Conservation (phyloP, 2,888 invertebrate species). For the Synergus japonicus region DNA sequence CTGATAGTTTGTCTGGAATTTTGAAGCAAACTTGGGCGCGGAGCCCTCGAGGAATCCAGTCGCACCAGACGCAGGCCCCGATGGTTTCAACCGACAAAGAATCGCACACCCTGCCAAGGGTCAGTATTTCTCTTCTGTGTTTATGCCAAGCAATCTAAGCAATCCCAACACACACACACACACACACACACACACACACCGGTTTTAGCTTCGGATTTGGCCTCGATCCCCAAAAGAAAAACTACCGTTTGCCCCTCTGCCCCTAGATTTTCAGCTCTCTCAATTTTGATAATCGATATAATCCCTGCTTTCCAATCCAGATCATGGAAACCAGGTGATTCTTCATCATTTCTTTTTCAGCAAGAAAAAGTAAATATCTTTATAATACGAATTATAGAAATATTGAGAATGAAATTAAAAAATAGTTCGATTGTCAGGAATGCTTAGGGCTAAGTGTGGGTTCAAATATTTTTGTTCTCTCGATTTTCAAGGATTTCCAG, state of each 20-base stretch:
- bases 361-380: background rate
- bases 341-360: background rate
- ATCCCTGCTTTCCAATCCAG: background rate
- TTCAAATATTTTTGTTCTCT: background rate
- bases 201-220: conserved; percentile 8
- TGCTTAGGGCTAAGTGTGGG: background rate
- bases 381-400: background rate
- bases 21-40: conserved; percentile 57
- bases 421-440: background rate
- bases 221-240: conserved; percentile 43
- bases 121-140: conserved; percentile 45
- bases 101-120: conserved; percentile 56
- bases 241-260: background rate
- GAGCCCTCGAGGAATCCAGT: conserved; percentile 63
- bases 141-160: conserved; percentile 47
- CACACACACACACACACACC: background rate
- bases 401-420: too few relatives aligned
- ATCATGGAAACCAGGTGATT: background rate
- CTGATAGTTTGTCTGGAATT: conserved; percentile 67
- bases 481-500: background rate
- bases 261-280: background rate
- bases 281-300: background rate
- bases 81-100: conserved; percentile 61
- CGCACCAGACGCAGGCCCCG: conserved; percentile 49
- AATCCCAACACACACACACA: background rate